Percentiles rank a stretch among this genome's conserved stretches.
Conservation (phyloP, 2,888 invertebrate genomes). For the Catocala fraxini region DNA sequence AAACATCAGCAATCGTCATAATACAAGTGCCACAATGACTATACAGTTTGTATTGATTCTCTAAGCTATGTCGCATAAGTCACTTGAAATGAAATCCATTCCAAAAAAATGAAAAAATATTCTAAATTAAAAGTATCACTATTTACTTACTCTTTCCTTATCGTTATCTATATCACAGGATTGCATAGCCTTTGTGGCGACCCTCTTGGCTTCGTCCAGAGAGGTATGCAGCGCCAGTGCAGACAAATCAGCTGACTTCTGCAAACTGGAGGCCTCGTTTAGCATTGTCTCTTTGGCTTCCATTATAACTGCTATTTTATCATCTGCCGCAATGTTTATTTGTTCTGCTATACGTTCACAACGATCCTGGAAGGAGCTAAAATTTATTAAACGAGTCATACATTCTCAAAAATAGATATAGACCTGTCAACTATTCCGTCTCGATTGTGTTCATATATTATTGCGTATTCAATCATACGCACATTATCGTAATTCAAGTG, state of each 20-base stretch:
- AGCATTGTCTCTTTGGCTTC: slow-evolving; percentile 78
- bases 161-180: slow-evolving; percentile 70
- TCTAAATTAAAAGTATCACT: neutral
- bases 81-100: too few relatives aligned
- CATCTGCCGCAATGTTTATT: slow-evolving; percentile 83
- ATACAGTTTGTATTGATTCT: too few relatives aligned
- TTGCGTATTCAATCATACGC: too few relatives aligned
- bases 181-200: slow-evolving; percentile 72
- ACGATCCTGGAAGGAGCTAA: slow-evolving; percentile 69
- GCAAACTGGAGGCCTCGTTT: slow-evolving; percentile 74
- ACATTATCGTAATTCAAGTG: too few relatives aligned
- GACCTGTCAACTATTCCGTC: too few relatives aligned
- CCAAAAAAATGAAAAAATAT: too few relatives aligned
- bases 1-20: too few relatives aligned
- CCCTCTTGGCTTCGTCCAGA: slow-evolving; percentile 76
- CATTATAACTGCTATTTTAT: slow-evolving; percentile 83
- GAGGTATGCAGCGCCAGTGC: slow-evolving; percentile 80
- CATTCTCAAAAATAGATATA: too few relatives aligned
- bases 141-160: slow-evolving; percentile 73
- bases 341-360: slow-evolving; percentile 85
- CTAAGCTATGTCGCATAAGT: too few relatives aligned
- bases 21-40: too few relatives aligned
- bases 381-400: neutral
- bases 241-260: slow-evolving; percentile 76
- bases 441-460: too few relatives aligned